Base-by-base conservation (phyloP, 2,888 invertebrate species). In the Megastigmus dorsalis region DNA sequence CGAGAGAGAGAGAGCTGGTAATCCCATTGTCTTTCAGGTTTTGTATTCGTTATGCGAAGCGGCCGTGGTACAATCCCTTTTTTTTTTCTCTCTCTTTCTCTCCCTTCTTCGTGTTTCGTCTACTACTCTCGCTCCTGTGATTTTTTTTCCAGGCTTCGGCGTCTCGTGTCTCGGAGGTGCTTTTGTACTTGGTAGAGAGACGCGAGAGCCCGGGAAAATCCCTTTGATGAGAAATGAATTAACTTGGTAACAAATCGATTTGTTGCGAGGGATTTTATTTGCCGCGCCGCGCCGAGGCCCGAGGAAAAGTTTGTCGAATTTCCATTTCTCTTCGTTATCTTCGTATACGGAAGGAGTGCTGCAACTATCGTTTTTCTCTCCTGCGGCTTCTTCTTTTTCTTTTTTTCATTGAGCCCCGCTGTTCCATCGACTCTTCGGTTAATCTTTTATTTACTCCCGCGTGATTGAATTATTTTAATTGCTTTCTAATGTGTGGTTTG, bases 161-260 rank as follows among this genome's bases (percentile, higher is more conserved):
- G 33, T 59, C 36, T 59, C 20, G 7, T 6, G 13, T 26, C 18
- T 1, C 62, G 30, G 48, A 18, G 26, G 33, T 23, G 41, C 45
- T 54, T 54, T 62, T 54, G 50, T 43, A 43, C 52, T 45, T 28
- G 20, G 5, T 50, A 50, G 26, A 59, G 60, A 50, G 26, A 59
- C 67, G 13, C 59, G 57, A 13, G 50, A 33, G 41, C 28, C 36
- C 43, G 54, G 23, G 55, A 68, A n/a, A 74, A 63, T 68, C 65
- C 52, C 66, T 70, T 60, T 65, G 70, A 75, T 60, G 75, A 70
- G 75, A 70, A 75, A 70, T 66, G 65, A 75, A 75, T 75, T 65
- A 75, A 70, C 70, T 75, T 54, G 69, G 45, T 59, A 54, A 60
- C 59, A 66, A 75, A 75, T 75, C 75, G 70, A 75, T 75, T 70